phyloP scores from a whole-genome alignment of 2,888 invertebrate species.

The Brachynemurus nebulosus region DNA sequence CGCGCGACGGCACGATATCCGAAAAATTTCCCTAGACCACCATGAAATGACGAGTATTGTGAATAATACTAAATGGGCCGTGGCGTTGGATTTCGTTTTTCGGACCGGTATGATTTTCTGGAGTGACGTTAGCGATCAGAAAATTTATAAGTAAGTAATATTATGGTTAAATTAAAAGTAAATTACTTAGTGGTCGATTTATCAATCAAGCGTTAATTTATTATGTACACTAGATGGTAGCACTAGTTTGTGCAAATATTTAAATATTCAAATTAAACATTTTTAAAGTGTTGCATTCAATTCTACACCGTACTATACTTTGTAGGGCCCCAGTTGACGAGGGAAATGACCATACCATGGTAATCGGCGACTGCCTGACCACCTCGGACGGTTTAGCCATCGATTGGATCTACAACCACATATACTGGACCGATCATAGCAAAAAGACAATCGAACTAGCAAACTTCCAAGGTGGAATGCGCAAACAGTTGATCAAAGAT shows the following conservation, averaged over 20 bases:
- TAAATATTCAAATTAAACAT: too few relatives aligned
- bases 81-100: constrained; percentile 89
- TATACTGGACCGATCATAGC: constrained; percentile 94
- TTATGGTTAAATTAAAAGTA: too few relatives aligned
- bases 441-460: constrained; percentile 85
- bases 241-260: too few relatives aligned
- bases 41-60: constrained; percentile 89
- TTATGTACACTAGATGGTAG: too few relatives aligned
- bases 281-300: too few relatives aligned
- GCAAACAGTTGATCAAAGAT: constrained; percentile 73
- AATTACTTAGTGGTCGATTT: too few relatives aligned
- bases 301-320: too few relatives aligned
- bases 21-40: constrained; percentile 82
- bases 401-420: constrained; percentile 97
- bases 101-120: constrained; percentile 90
- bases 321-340: constrained; percentile 80
- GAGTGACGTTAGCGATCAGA: constrained; percentile 87
- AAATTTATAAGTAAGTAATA: constrained; percentile 68
- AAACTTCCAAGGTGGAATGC: constrained; percentile 85
- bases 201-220: too few relatives aligned
- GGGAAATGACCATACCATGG: constrained; percentile 69
- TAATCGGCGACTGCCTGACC: constrained; percentile 69
- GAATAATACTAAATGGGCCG: constrained; percentile 80
- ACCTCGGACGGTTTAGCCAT: constrained; percentile 93
- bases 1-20: constrained; percentile 77